phyloP scores from a whole-genome alignment of 2,888 invertebrate genomes.

The Anagyrus pseudococci region DNA sequence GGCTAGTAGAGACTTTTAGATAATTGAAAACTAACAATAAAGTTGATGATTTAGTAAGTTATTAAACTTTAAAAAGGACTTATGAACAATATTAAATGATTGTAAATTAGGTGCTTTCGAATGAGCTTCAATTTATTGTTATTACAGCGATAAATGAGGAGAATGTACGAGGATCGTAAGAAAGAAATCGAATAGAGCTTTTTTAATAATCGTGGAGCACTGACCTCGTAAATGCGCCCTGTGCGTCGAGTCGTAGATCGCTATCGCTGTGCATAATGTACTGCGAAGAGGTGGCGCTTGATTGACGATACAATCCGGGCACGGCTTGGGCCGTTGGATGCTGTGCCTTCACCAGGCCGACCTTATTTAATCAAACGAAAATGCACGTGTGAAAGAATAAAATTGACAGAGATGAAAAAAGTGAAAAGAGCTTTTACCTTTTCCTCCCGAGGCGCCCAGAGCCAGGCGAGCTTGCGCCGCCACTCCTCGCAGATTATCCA shows the following conservation, averaged over 20 bases:
- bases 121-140: no score
- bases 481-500: slow-evolving; percentile 59
- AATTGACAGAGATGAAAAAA: background rate
- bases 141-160: no score
- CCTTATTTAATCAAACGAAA: slow-evolving; percentile 44
- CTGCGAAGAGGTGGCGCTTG: slow-evolving; percentile 51
- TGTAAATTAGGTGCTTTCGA: no score
- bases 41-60: no score
- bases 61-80: no score
- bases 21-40: no score
- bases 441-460: slow-evolving; percentile 59
- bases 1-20: no score
- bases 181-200: no score
- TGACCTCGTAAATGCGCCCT: slow-evolving; percentile 59
- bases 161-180: no score
- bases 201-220: background rate
- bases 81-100: no score
- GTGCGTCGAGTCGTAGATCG: slow-evolving; percentile 56
- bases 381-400: background rate
- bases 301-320: slow-evolving; percentile 55
- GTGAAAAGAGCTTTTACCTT: slow-evolving; percentile 47
- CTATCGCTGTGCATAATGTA: slow-evolving; percentile 58
- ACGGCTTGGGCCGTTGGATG: slow-evolving; percentile 58
- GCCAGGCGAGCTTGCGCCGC: slow-evolving; percentile 57
- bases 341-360: slow-evolving; percentile 59